These are phyloP conservation scores for Ahaetulla prasina DNA, from an alignment of 2,113 vertebrate species.

Conservation along the genomic window DNA sequence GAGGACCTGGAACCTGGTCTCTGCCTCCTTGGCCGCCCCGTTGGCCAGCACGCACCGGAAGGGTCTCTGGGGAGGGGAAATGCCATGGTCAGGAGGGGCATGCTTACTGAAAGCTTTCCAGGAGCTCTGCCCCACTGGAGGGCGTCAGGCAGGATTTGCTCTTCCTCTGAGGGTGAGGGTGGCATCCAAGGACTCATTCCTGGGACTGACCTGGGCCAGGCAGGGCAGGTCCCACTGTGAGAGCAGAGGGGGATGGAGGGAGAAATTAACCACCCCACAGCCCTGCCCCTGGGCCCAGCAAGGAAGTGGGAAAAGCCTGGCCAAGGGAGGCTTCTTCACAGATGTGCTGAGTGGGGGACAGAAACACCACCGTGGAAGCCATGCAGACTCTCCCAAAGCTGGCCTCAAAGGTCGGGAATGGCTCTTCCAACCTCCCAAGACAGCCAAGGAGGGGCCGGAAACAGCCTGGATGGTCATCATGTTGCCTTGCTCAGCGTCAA, in stretches of 20 bases:
- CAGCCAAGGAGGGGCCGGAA: neutral
- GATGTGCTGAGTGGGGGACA: neutral
- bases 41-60: constrained; percentile 45
- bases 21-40: constrained; percentile 41
- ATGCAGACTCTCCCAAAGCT: neutral
- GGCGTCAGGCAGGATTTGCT: neutral
- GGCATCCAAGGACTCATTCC: neutral
- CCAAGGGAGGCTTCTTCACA: neutral
- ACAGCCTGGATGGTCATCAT: neutral
- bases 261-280: no score
- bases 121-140: neutral
- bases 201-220: neutral
- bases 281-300: neutral
- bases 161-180: neutral
- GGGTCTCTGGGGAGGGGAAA: constrained; percentile 37
- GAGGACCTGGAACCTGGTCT: constrained; percentile 44
- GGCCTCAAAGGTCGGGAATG: neutral
- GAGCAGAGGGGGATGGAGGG: neutral
- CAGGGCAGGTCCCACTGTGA: neutral
- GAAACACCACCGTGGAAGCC: neutral
- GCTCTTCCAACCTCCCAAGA: neutral
- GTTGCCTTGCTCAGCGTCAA: neutral
- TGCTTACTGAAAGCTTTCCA: neutral
- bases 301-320: neutral
- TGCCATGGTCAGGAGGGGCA: neutral